Base-by-base conservation (phyloP, 2,888 invertebrate species). In the Caradrina clavipalpis region DNA sequence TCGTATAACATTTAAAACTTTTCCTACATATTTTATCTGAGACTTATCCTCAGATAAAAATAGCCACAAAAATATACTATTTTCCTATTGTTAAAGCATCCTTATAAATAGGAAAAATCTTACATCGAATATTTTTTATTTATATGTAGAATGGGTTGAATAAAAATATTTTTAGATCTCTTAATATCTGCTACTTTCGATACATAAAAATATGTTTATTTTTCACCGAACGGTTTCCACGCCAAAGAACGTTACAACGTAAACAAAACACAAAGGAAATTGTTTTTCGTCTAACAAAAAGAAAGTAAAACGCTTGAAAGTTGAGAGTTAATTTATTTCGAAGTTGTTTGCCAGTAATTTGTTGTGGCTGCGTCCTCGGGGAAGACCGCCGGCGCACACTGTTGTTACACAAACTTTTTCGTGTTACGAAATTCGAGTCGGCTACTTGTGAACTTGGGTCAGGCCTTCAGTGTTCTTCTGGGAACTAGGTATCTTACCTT, bases 331-430 rank as follows among this genome's bases (percentile, higher is more conserved):
- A 95, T 95, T 95, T 95, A 95, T 95, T 95, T 94, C 89, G 90
- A 94, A 95, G 94, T 95, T 95, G 95, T 95, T 95, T 94, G 93
- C 91, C 91, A 91, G 94, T 94, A 94, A 95, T 95, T 95, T 94
- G 94, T 93, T 95, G 94, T 90, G 94, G 93, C 91, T 89, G 88
- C 89, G 91, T 93, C 94, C 93, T 89, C 86, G 73, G 92, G 92
- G 93, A 91, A 89, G 89, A 87, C 91, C 89, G 90, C 87, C 85
- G 87, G 90, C 90, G 90, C 88, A 90, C 86, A 87, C 89, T 90
- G 90, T 89, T 90, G 88, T 88, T 88, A 89, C 88, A 88, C 88
- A 87, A 93, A 94, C 90, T 93, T 93, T 94, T 93, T 91, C 89
- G 87, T 91, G 91, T 91, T 92, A 84, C 88, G 82, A 90, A 92